phyloP scores from a whole-genome alignment of 2,113 vertebrate genomes.

The Scopus umbretta region DNA sequence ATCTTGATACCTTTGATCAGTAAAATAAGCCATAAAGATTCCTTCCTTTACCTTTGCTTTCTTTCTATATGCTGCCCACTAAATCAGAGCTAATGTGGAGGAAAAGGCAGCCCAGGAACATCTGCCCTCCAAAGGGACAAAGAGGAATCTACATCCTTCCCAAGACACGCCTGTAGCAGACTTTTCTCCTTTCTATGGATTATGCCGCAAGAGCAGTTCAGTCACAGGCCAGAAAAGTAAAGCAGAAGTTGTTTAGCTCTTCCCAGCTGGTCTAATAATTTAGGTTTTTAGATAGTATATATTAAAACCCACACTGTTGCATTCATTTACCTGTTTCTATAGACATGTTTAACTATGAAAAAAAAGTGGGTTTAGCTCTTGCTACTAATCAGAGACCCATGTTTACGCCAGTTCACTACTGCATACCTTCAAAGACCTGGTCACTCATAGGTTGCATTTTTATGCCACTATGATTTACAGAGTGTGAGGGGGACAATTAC shows the following conservation, averaged over 20 bases:
- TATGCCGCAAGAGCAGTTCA: background rate
- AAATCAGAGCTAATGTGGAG: background rate
- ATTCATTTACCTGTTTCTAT: background rate
- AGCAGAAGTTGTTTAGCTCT: background rate
- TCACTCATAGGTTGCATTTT: conserved; percentile 43
- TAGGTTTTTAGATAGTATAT: background rate
- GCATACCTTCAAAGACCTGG: conserved; percentile 35
- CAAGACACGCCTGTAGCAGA: background rate
- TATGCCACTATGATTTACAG: conserved; percentile 57
- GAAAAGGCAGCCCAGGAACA: background rate
- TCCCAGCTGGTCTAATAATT: background rate
- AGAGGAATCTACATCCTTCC: background rate
- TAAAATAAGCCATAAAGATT: background rate
- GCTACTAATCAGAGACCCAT: background rate
- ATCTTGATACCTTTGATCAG: background rate
- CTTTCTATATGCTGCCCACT: background rate
- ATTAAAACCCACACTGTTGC: background rate
- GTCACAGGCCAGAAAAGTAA: background rate
- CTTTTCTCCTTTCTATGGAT: background rate
- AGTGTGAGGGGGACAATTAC: conserved; percentile 57
- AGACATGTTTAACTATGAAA: background rate
- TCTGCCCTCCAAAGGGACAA: background rate
- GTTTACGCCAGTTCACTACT: conserved; percentile 14
- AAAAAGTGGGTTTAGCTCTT: background rate
- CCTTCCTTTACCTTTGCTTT: background rate